phyloP scores from a whole-genome alignment of 2,888 invertebrate species.

The Itoplectis maculator region DNA sequence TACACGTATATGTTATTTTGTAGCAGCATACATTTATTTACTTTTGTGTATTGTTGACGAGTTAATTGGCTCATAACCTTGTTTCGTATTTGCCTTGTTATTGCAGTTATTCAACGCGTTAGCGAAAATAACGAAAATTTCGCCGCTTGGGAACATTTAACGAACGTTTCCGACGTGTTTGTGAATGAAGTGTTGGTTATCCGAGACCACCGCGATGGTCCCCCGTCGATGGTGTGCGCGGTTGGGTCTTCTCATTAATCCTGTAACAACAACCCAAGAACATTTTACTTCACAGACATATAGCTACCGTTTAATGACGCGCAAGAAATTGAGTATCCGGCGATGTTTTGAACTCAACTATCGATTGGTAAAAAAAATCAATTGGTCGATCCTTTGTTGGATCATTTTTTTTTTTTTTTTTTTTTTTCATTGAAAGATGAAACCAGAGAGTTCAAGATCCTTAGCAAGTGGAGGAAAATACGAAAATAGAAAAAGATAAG shows the following conservation, averaged over 20 bases:
- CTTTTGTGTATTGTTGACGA: background rate
- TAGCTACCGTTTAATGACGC: too few species aligned
- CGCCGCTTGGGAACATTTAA: conserved; percentile 22
- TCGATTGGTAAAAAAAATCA: background rate
- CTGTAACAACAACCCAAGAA: too few species aligned
- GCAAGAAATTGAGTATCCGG: too few species aligned
- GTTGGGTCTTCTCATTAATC: too few species aligned
- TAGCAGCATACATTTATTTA: conserved; percentile 21
- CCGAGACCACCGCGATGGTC: too few species aligned
- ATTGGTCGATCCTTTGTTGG: too few species aligned
- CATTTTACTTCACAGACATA: too few species aligned
- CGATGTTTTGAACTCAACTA: too few species aligned
- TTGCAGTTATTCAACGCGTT: conserved; percentile 26
- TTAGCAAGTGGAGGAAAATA: background rate
- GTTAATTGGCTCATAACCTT: conserved; percentile 21
- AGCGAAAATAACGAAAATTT: conserved; percentile 15
- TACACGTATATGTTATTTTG: background rate
- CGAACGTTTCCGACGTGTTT: background rate
- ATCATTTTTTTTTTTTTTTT: too few species aligned
- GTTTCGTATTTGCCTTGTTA: conserved; percentile 29
- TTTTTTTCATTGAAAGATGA: too few species aligned
- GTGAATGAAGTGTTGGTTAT: background rate
- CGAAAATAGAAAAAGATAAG: background rate
- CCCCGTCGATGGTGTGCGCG: background rate
- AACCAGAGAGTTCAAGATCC: background rate